Evolutionary conservation across 2,797 vertebrate genomes (phyloP).

Genomic region (Lagocephalus sceleratus): DNA sequence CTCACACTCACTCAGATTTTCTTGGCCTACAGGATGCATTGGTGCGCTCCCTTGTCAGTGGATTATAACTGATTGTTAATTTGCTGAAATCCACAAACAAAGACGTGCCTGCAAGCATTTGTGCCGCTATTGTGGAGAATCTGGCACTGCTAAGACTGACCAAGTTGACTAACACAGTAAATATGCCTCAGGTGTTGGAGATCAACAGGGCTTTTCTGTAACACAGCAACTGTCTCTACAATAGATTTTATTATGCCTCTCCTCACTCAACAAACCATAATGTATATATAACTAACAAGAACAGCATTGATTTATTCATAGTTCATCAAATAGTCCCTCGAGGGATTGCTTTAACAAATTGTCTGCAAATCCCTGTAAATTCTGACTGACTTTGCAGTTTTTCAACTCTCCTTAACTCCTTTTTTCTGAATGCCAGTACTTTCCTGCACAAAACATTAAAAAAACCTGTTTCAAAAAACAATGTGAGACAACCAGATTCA

Average conservation of each 20-base stretch:
- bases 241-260: not conserved
- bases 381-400: not conserved
- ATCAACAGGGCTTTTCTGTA: not conserved
- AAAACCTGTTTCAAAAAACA: too few relatives aligned
- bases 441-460: too few relatives aligned
- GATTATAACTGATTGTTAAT: conserved; percentile 90
- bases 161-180: conserved; percentile 88
- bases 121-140: conserved; percentile 89
- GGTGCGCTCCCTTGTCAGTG: conserved; percentile 90
- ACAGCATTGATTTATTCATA: not conserved
- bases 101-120: conserved; percentile 89
- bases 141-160: conserved; percentile 88
- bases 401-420: conserved; percentile 5
- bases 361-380: too few relatives aligned
- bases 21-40: conserved; percentile 83
- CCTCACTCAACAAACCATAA: not conserved
- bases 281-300: not conserved
- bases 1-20: conserved; percentile 18
- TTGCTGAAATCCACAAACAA: conserved; percentile 87
- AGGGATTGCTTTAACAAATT: not conserved
- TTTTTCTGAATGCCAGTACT: not conserved
- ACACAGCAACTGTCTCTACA: not conserved
- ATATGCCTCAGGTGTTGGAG: not conserved
- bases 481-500: too few relatives aligned
- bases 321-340: not conserved